Conservation (phyloP, 2,888 invertebrate species). For the Tortricodes alternella region DNA sequence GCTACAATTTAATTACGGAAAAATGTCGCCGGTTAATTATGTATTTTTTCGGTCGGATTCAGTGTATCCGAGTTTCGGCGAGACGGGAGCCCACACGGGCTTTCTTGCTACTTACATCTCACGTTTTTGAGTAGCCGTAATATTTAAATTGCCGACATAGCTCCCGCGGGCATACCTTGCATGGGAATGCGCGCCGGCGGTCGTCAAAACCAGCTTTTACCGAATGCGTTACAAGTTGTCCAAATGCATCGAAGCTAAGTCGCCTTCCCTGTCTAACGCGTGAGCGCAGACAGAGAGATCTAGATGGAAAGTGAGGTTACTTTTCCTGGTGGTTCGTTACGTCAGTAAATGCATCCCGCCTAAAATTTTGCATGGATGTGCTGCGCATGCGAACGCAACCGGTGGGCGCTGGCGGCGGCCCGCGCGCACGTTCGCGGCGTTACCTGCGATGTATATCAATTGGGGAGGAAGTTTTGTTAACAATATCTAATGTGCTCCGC, state of each 20-base stretch:
- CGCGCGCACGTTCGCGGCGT: conserved; percentile 71
- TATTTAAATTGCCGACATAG: conserved; percentile 81
- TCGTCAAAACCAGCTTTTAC: conserved; percentile 76
- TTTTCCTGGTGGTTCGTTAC: conserved; percentile 68
- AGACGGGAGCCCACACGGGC: conserved; percentile 71
- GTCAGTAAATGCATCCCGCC: conserved; percentile 78
- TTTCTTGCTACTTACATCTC: conserved; percentile 78
- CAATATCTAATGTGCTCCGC: conserved; percentile 80
- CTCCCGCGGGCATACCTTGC: conserved; percentile 79
- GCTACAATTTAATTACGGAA: conserved; percentile 77
- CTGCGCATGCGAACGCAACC: conserved; percentile 71
- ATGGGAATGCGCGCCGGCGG: conserved; percentile 79
- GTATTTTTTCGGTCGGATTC: conserved; percentile 67
- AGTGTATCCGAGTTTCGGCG: conserved; percentile 68
- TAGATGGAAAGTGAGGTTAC: conserved; percentile 64
- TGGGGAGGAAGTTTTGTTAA: conserved; percentile 80
- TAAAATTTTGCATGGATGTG: conserved; percentile 82
- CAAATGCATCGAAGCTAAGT: conserved; percentile 60
- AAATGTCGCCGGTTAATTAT: conserved; percentile 70
- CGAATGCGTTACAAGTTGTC: conserved; percentile 74
- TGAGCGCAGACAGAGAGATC: conserved; percentile 63
- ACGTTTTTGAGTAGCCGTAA: conserved; percentile 81
- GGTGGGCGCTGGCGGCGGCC: conserved; percentile 52
- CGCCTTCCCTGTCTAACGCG: conserved; percentile 70
- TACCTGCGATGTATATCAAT: conserved; percentile 82